A percentile compares a stretch with the other conserved stretches of the same genome.
phyloP scores from a whole-genome alignment of 2,113 vertebrate species.

The Calcarius ornatus region DNA sequence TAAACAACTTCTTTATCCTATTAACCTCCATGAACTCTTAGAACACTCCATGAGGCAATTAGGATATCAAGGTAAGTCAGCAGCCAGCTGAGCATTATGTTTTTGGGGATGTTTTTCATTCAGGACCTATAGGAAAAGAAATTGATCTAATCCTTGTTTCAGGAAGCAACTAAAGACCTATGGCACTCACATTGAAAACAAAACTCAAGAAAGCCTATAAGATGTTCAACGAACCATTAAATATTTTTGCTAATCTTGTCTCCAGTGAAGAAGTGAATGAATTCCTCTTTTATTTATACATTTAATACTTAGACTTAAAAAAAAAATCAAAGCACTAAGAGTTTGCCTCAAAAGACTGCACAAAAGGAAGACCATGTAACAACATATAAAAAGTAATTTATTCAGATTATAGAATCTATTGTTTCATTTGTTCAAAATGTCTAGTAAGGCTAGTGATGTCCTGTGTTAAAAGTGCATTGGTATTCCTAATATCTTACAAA shows the following conservation, averaged over 20 bases:
- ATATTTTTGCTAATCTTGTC: not conserved
- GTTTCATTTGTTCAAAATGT: not conserved
- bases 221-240: not conserved
- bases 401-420: not conserved
- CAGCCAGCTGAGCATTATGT: not conserved
- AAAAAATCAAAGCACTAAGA: not conserved
- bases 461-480: not conserved
- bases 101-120: not conserved
- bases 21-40: not conserved
- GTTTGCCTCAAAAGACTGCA: not conserved
- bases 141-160: not conserved
- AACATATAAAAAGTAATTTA: not conserved
- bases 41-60: not conserved
- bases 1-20: not conserved
- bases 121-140: not conserved
- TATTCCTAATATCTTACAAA: not conserved
- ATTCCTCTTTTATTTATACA: not conserved
- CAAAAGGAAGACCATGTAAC: not conserved
- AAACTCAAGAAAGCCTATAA: not conserved
- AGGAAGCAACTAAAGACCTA: not conserved
- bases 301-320: not conserved
- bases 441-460: not conserved
- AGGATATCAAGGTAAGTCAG: not conserved
- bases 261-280: not conserved
- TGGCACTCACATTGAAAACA: not conserved